These are phyloP conservation scores for Notodonta dromedarius DNA, from an alignment of 2,888 invertebrate species.

Conservation along the genomic window DNA sequence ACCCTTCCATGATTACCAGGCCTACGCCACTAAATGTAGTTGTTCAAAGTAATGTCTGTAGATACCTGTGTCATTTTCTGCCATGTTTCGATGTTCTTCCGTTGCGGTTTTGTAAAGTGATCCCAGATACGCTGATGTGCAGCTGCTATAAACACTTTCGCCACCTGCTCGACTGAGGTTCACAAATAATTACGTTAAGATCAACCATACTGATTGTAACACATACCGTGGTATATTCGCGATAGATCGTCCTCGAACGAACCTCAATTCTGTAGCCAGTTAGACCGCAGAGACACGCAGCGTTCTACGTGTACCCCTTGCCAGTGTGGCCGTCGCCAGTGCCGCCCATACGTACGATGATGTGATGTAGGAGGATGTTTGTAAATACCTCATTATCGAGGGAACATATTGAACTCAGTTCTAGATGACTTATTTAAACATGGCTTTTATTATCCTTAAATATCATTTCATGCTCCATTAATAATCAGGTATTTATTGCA, in stretches of 20 bases:
- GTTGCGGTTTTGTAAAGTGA: conserved; percentile 99
- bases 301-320: conserved; percentile 52
- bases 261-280: conserved; percentile 40
- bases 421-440: background rate
- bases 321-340: conserved; percentile 30
- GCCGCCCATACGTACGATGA: conserved; percentile 36
- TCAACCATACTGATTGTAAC: conserved; percentile 37
- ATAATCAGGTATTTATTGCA: background rate
- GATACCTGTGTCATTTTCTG: conserved; percentile 97
- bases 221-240: conserved; percentile 73
- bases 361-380: conserved; percentile 13
- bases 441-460: background rate
- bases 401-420: background rate
- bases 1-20: background rate
- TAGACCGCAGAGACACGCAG: conserved; percentile 17
- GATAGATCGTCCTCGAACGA: conserved; percentile 56
- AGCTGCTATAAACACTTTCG: conserved; percentile 97
- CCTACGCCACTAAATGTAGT: background rate
- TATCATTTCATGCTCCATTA: background rate
- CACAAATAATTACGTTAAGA: conserved; percentile 76
- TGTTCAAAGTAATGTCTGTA: conserved; percentile 26
- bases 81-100: conserved; percentile 99
- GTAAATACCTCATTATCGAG: background rate
- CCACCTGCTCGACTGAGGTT: conserved; percentile 98
- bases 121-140: conserved; percentile 99